Evolutionary conservation across 2,888 invertebrate genomes (phyloP), one percentile per base, ranked within the genome.

Genomic region (Ormia ochracea): DNA sequence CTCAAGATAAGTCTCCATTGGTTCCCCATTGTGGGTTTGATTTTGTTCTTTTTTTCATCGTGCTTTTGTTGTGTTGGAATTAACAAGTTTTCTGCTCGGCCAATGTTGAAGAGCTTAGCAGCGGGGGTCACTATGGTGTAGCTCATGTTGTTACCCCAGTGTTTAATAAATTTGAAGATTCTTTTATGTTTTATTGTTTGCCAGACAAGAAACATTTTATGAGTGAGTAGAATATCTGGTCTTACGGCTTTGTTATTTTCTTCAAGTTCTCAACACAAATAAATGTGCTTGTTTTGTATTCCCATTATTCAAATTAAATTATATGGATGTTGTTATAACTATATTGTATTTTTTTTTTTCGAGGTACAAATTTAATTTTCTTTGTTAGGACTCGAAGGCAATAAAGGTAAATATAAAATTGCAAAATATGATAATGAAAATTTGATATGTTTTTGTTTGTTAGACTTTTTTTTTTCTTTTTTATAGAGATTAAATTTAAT

Each of bases 261-360:
- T 38, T 23, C 4, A n/a, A 41, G 45, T 66, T 41, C 33, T 41
- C 41, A 23, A 33, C 14, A 31, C n/a, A n/a, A n/a, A 43, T 36
- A 41, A 61, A 59, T 59, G 31, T 41, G n/a, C 19, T 72, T 66
- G 66, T 58, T 48, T 63, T 81, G 84, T 85, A 83, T 85, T 85
- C 82, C 85, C 85, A 86, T 86, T 86, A 86, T 86, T 86, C 82
- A 86, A 87, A 87, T 86, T 85, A 85, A 87, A 86, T 86, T 86
- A 85, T 84, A 85, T 84, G 82, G 83, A 83, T 83, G 50, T 52
- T 59, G 43, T 50, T 70, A 19, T 52, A 12, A 45, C 14, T 14
- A 83, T 83, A 84, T 83, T 6, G 17, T 82, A 82, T 82, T 82
- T 82, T n/a, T 69, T 65, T 52, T 43, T 58, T 54, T 48, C 50